phyloP scores from a whole-genome alignment of 2,888 invertebrate species.

The Drosophila differens region DNA sequence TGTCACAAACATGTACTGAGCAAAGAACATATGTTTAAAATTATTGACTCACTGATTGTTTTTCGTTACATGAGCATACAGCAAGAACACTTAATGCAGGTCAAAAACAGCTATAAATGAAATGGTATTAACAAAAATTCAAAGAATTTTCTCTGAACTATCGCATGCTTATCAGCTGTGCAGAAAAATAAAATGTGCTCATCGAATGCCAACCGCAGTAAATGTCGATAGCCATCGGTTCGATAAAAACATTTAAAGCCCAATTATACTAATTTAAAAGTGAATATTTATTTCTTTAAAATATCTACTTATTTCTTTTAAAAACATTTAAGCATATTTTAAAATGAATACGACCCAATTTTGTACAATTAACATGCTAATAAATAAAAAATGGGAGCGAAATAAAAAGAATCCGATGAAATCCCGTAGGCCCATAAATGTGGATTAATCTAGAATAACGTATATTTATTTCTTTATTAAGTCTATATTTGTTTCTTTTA shows the following conservation, averaged over 20 bases:
- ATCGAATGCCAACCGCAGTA: neutral
- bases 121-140: neutral
- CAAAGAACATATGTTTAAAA: neutral
- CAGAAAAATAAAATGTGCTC: neutral
- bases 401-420: neutral
- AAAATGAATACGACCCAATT: neutral
- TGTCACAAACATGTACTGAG: constrained; percentile 17
- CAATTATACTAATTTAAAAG: neutral
- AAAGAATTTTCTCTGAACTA: neutral
- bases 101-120: neutral
- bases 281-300: neutral
- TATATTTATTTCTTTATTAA: neutral
- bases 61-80: neutral
- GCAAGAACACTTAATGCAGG: neutral
- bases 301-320: neutral
- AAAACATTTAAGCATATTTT: neutral
- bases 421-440: neutral
- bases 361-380: neutral
- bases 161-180: neutral
- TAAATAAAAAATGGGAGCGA: neutral
- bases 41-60: neutral
- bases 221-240: neutral
- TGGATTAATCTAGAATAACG: neutral
- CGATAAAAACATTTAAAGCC: neutral
- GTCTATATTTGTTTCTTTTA: constrained; percentile 3